phyloP scores from a whole-genome alignment of 2,113 vertebrate genomes.

The Acanthisitta chloris region DNA sequence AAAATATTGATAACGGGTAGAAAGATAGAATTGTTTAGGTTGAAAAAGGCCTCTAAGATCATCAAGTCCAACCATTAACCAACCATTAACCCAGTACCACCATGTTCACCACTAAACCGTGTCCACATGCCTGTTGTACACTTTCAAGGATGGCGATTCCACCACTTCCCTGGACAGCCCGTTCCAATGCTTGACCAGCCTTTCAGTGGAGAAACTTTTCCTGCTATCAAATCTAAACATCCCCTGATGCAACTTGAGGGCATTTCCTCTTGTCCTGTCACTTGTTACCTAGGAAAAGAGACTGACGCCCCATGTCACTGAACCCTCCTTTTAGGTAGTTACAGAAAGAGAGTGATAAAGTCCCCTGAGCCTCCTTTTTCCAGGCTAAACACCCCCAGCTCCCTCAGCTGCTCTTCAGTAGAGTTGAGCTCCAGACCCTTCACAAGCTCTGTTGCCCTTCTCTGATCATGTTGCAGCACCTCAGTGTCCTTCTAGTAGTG shows the following conservation, averaged over 20 bases:
- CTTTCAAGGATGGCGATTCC: background rate
- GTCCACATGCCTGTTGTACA: background rate
- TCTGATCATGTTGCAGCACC: background rate
- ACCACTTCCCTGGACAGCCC: background rate
- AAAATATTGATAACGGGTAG: background rate
- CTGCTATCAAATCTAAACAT: background rate
- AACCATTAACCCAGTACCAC: background rate
- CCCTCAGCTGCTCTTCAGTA: background rate
- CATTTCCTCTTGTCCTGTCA: background rate
- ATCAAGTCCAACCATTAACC: background rate
- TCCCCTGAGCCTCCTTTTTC: background rate
- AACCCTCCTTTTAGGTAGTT: background rate
- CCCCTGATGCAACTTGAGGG: background rate
- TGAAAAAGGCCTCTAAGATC: background rate
- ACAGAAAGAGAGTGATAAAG: background rate
- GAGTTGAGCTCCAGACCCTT: background rate
- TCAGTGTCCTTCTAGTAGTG: rapidly evolving
- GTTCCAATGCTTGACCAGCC: background rate
- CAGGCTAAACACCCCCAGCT: background rate
- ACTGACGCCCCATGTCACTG: background rate
- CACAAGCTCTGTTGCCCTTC: background rate
- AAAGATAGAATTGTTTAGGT: background rate
- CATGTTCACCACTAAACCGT: background rate
- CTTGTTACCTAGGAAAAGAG: background rate
- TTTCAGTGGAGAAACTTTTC: background rate